Evolutionary conservation across 2,888 invertebrate species (phyloP).

Genomic region (Drosophila flavopinicola): DNA sequence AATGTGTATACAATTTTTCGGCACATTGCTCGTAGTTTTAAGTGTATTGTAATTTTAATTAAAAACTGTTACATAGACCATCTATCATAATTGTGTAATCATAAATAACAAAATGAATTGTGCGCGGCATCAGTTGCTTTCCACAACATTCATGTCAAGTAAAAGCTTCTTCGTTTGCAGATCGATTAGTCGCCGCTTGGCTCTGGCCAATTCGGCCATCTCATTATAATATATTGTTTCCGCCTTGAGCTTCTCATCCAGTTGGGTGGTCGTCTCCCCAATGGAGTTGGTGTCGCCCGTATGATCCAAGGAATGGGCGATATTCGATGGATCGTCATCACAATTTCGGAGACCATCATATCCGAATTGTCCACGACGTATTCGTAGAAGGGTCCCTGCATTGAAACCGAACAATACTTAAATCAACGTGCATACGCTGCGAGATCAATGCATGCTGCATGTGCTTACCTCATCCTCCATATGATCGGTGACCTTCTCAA

Average conservation of each 20-base stretch:
- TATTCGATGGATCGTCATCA: slow-evolving; percentile 49
- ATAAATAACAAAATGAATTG: slow-evolving; percentile 41
- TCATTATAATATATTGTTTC: slow-evolving; percentile 78
- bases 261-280: slow-evolving; percentile 58
- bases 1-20: too few relatives aligned
- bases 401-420: slow-evolving; percentile 44
- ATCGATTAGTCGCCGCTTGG: slow-evolving; percentile 69
- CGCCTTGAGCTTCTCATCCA: slow-evolving; percentile 73
- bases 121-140: slow-evolving; percentile 36
- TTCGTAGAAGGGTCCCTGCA: slow-evolving; percentile 68
- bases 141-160: slow-evolving; percentile 67
- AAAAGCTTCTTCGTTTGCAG: slow-evolving; percentile 71
- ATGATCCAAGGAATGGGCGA: slow-evolving; percentile 41
- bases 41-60: slow-evolving; percentile 34
- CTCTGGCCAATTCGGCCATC: slow-evolving; percentile 74
- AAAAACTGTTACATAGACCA: slow-evolving; percentile 43
- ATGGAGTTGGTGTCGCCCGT: slow-evolving; percentile 48
- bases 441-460: background rate
- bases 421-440: slow-evolving; percentile 17
- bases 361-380: slow-evolving; percentile 68
- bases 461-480: slow-evolving; percentile 62
- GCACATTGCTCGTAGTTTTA: slow-evolving; percentile 4
- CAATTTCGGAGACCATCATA: slow-evolving; percentile 47
- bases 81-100: slow-evolving; percentile 36
- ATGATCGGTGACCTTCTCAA: slow-evolving; percentile 67